Evolutionary conservation across 2,113 vertebrate genomes (phyloP), one percentile per base, ranked within the genome.

Genomic region (Ancistrus triradiatus): DNA sequence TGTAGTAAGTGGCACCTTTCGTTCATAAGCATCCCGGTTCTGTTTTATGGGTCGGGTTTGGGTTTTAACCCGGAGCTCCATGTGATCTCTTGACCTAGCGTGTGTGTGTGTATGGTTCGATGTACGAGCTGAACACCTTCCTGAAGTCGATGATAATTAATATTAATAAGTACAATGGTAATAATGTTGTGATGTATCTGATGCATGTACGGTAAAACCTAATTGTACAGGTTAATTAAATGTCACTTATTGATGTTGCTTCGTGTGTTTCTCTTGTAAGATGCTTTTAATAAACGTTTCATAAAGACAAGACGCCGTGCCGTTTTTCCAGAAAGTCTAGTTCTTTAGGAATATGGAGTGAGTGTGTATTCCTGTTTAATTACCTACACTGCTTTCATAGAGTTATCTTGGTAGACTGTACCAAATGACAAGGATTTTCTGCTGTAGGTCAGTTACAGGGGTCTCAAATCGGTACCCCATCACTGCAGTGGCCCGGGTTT

Each of bases 281-380:
- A 82, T 66, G 81, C 80, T 88, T 89, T 86, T 80, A 78, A 85
- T 86, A 85, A 89, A 89, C 84, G 71, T 72, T 52, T 63, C 70
- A 70, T 38, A 78, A 80, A 82, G 72, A 38, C 10, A 49, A 9
- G 17, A n/a, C n/a, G n/a, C n/a, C n/a, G n/a, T n/a, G n/a, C n/a
- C n/a, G n/a, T n/a, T n/a, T n/a, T n/a, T n/a, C n/a, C n/a, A n/a
- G n/a, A n/a, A n/a, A n/a, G n/a, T n/a, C n/a, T n/a, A n/a, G n/a
- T n/a, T n/a, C n/a, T n/a, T n/a, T n/a, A n/a, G n/a, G n/a, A n/a
- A n/a, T n/a, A n/a, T n/a, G n/a, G n/a, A n/a, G n/a, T n/a, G n/a
- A n/a, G n/a, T n/a, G n/a, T n/a, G n/a, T n/a, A n/a, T n/a, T n/a
- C n/a, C n/a, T n/a, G n/a, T n/a, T n/a, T n/a, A n/a, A n/a, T n/a